A percentile compares a stretch with the other conserved stretches of the same genome.
Conservation (phyloP, 1,140 invertebrate species). For the Adoxophyes honmai region DNA sequence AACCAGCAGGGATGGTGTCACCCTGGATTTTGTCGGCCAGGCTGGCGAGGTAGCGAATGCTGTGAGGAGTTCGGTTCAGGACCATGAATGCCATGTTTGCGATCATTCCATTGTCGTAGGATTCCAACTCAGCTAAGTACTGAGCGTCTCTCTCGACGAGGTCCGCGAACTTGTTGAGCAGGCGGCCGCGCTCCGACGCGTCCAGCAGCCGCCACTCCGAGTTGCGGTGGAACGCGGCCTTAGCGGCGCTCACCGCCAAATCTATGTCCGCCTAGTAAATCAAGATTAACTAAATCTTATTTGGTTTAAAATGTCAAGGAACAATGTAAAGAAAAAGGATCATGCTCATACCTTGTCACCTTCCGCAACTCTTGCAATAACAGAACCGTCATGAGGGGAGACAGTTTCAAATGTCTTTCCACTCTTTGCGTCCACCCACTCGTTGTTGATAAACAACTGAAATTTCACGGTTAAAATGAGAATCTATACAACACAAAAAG, state of each 20-base stretch:
- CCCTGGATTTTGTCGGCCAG: constrained; percentile 88
- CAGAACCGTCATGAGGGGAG: constrained; percentile 86
- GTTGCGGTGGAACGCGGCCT: constrained; percentile 83
- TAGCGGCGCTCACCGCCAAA: constrained; percentile 88
- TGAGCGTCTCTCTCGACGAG: constrained; percentile 83
- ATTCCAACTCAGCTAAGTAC: constrained; percentile 83
- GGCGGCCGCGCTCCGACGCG: constrained; percentile 80
- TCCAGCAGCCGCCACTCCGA: constrained; percentile 86
- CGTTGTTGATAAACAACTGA: constrained; percentile 93
- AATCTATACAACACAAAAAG: too few relatives aligned
- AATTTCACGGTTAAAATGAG: too few relatives aligned
- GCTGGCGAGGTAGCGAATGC: constrained; percentile 82
- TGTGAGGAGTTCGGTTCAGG: constrained; percentile 75
- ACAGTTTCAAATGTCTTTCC: constrained; percentile 81
- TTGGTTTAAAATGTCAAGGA: too few relatives aligned
- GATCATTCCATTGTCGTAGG: constrained; percentile 87
- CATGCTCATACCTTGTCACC: constrained; percentile 79
- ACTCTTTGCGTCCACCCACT: constrained; percentile 86
- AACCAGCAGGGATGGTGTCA: constrained; percentile 63
- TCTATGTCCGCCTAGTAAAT: constrained; percentile 85
- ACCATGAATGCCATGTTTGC: constrained; percentile 77
- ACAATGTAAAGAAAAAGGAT: too few relatives aligned
- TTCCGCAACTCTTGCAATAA: constrained; percentile 86
- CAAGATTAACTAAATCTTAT: too few relatives aligned
- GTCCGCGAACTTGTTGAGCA: constrained; percentile 81